Percentiles rank a stretch among this genome's conserved stretches.
phyloP scores from a whole-genome alignment of 2,113 vertebrate genomes.

The Myotis brandtii region DNA sequence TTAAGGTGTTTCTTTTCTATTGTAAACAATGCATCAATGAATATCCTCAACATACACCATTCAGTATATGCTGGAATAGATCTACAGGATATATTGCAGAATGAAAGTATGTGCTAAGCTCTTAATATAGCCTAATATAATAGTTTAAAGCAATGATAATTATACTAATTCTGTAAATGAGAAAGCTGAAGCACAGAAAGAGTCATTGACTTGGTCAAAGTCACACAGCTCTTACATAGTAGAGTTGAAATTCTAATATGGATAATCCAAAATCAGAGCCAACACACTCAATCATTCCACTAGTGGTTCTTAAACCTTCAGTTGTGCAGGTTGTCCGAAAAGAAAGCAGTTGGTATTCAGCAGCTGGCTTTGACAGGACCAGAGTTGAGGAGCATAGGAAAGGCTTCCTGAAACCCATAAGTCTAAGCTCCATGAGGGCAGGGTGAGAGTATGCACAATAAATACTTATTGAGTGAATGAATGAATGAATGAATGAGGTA shows the following conservation, averaged over 20 bases:
- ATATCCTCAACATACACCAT: conserved; percentile 8
- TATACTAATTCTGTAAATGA: conserved; percentile 36
- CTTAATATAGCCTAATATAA: conserved; percentile 43
- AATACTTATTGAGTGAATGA: conserved; percentile 16
- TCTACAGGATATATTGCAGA: conserved; percentile 30
- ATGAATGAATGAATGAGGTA: not conserved
- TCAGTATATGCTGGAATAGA: conserved; percentile 19
- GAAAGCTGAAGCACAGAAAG: conserved; percentile 32
- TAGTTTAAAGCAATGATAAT: conserved; percentile 28
- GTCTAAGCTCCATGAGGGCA: not conserved
- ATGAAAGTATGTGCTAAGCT: conserved; percentile 45
- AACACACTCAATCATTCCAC: not conserved
- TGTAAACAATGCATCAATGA: conserved; percentile 3
- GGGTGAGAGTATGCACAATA: not conserved
- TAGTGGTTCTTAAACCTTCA: not conserved
- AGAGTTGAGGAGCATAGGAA: not conserved
- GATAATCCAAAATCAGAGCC: not conserved
- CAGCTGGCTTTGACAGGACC: not conserved
- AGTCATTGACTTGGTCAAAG: conserved; percentile 32
- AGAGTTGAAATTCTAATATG: not conserved
- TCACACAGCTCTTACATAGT: conserved; percentile 3
- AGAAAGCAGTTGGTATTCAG: not conserved
- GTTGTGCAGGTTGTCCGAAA: not conserved
- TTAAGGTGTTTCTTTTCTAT: conserved; percentile 48
- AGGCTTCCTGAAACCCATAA: not conserved